These are phyloP conservation scores for Motacilla alba DNA, from an alignment of 2,113 vertebrate species.

Conservation along the genomic window DNA sequence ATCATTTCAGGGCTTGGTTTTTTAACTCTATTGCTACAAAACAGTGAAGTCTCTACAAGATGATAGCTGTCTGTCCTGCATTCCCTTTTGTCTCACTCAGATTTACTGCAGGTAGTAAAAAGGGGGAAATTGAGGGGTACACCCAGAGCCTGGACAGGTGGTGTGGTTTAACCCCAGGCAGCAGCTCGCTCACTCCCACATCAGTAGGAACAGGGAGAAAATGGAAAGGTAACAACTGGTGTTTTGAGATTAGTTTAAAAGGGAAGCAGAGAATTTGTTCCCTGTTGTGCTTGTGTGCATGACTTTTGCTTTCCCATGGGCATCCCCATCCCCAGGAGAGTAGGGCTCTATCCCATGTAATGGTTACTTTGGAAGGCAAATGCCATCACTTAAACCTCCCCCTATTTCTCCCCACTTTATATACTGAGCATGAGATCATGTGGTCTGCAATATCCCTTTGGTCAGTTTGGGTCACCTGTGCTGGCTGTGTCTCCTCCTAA, in stretches of 20 bases:
- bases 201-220: background rate
- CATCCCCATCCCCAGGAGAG: background rate
- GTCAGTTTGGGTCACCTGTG: background rate
- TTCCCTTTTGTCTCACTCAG: background rate
- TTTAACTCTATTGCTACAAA: background rate
- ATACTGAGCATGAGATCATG: accelerated
- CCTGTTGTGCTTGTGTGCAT: too few species aligned
- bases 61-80: background rate
- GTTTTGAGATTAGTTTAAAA: background rate
- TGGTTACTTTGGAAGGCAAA: background rate
- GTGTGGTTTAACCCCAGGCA: background rate
- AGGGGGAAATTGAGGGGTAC: background rate
- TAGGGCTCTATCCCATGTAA: accelerated
- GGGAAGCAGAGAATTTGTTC: background rate
- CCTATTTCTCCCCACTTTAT: accelerated
- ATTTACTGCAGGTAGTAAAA: background rate
- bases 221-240: background rate
- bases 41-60: background rate
- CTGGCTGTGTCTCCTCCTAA: background rate
- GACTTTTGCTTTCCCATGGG: background rate
- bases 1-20: background rate
- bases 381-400: too few species aligned
- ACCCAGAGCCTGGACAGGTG: background rate
- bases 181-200: background rate
- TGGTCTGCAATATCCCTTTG: background rate